Evolutionary conservation across 2,888 invertebrate genomes (phyloP).

Genomic region (Spialia ferax): DNA sequence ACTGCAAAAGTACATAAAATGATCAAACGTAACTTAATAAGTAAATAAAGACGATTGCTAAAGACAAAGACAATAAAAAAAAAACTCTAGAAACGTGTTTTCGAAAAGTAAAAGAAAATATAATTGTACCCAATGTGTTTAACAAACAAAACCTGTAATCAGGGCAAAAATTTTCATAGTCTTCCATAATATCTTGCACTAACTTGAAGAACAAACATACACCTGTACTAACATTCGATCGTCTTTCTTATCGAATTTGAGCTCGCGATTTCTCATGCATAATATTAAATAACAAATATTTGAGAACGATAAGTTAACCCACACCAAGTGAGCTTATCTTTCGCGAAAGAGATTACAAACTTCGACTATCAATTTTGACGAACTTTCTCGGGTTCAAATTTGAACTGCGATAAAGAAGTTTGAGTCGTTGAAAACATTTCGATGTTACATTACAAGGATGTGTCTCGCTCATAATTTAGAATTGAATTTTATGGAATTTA

Average conservation of each 20-base stretch:
- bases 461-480: background rate
- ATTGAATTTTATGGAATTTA: too few species aligned
- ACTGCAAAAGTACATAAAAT: background rate
- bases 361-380: slow-evolving; percentile 64
- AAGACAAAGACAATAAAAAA: too few species aligned
- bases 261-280: slow-evolving; percentile 50
- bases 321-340: slow-evolving; percentile 65
- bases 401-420: slow-evolving; percentile 57
- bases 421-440: slow-evolving; percentile 45
- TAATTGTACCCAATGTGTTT: too few species aligned
- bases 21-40: background rate
- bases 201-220: too few species aligned
- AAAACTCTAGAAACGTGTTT: too few species aligned
- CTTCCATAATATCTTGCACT: too few species aligned
- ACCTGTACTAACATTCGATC: slow-evolving; percentile 29
- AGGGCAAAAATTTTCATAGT: too few species aligned
- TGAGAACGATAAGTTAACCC: slow-evolving; percentile 59
- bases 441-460: background rate
- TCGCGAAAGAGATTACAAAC: slow-evolving; percentile 64
- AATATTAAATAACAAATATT: slow-evolving; percentile 61
- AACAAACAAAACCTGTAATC: too few species aligned
- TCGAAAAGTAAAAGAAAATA: too few species aligned
- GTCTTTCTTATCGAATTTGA: slow-evolving; percentile 49
- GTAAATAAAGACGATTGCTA: too few species aligned
- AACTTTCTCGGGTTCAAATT: slow-evolving; percentile 60